Evolutionary conservation across 2,113 vertebrate genomes (phyloP).

Genomic region (Carollia perspicillata): DNA sequence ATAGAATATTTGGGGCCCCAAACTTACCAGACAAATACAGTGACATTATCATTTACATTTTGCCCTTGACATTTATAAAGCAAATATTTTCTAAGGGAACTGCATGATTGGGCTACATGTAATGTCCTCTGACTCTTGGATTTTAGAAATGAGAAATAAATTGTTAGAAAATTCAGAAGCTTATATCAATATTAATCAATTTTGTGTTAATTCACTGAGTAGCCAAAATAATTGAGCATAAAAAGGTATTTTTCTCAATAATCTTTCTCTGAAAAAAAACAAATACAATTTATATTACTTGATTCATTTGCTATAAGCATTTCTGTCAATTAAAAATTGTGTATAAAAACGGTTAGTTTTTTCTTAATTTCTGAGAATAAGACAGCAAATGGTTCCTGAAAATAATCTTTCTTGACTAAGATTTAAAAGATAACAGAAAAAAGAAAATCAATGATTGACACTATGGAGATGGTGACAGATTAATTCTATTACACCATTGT

Average conservation of each 20-base stretch:
- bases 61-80: conserved; percentile 18
- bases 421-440: conserved; percentile 1
- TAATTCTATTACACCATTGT: not conserved
- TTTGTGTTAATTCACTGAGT: not conserved
- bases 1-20: not conserved
- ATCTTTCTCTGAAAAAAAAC: not conserved
- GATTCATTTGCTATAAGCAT: not conserved
- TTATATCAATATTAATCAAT: not conserved
- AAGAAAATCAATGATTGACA: not conserved
- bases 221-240: not conserved
- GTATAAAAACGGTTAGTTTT: not conserved
- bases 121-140: not conserved
- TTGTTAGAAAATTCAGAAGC: conserved; percentile 1
- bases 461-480: not conserved
- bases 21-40: not conserved
- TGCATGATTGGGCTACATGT: not conserved
- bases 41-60: not conserved
- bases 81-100: not conserved
- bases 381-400: not conserved
- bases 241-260: not conserved
- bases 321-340: not conserved
- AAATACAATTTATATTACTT: not conserved
- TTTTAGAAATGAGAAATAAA: conserved; percentile 34
- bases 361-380: conserved; percentile 30
- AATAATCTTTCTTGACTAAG: not conserved